These are phyloP conservation scores for Ephydatia muelleri DNA, from an alignment of 37 sponge, comb jelly and placozoan species.

Conservation along the genomic window DNA sequence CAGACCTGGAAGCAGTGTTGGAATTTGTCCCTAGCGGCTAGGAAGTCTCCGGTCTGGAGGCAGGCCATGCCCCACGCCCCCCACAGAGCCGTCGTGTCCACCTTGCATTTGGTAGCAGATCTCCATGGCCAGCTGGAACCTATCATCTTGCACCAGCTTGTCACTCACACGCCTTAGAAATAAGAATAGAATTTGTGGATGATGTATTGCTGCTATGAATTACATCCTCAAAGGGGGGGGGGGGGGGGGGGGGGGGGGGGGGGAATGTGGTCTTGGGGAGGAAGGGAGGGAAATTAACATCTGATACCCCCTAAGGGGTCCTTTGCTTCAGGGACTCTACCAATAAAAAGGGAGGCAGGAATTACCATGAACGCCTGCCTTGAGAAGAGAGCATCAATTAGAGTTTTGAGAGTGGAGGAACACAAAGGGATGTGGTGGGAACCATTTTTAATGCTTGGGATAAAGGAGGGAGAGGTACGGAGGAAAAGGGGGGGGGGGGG, in stretches of 20 bases:
- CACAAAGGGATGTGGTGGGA: too few relatives aligned
- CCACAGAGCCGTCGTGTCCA: constrained; percentile 87
- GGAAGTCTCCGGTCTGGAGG: constrained; percentile 84
- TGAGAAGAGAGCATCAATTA: too few relatives aligned
- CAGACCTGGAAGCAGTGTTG: constrained; percentile 82
- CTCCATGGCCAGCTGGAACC: constrained; percentile 86
- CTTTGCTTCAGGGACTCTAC: too few relatives aligned
- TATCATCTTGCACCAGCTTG: constrained; percentile 77
- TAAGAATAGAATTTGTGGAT: background rate
- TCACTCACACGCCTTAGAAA: constrained; percentile 79
- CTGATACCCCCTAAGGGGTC: too few relatives aligned
- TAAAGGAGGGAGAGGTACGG: background rate
- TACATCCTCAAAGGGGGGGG: too few relatives aligned
- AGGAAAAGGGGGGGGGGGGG: background rate
- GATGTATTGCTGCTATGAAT: too few relatives aligned
- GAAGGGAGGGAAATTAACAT: background rate
- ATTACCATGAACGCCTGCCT: too few relatives aligned
- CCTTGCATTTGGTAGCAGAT: constrained; percentile 88
- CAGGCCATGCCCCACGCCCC: constrained; percentile 91
- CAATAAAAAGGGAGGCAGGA: too few relatives aligned
- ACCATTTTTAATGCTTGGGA: too few relatives aligned
- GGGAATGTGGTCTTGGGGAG: too few relatives aligned
- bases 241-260: background rate
- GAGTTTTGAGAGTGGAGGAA: too few relatives aligned
- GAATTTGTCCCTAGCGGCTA: constrained; percentile 85